These are phyloP conservation scores for Podargus strigoides DNA, from an alignment of 2,797 vertebrate species.

Conservation along the genomic window DNA sequence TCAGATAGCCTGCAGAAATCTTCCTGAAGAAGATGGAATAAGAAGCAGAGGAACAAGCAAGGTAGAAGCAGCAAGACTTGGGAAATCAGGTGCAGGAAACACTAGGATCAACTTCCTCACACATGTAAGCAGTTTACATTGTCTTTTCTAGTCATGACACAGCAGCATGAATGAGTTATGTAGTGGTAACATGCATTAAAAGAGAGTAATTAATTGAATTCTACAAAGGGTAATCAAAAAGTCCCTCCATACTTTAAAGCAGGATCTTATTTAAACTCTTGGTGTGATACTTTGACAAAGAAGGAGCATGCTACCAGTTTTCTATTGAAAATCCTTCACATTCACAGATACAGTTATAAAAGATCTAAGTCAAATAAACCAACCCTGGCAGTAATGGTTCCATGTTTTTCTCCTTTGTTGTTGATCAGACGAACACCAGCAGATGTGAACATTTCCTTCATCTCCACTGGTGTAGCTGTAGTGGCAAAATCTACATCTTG, in stretches of 20 bases:
- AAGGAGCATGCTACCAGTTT: neutral
- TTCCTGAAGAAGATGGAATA: neutral
- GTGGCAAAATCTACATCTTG: slow-evolving; percentile 97
- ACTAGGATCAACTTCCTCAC: neutral
- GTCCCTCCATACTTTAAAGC: neutral
- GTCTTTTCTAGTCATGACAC: neutral
- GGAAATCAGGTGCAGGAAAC: neutral
- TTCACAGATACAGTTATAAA: neutral
- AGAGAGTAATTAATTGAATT: neutral
- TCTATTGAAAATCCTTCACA: neutral
- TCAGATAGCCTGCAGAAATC: no score
- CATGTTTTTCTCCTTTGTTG: slow-evolving; percentile 94
- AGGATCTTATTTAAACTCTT: neutral
- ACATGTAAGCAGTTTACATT: rapidly evolving
- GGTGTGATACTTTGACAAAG: neutral
- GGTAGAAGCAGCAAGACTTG: neutral
- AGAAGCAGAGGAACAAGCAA: neutral
- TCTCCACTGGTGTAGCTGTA: slow-evolving; percentile 90
- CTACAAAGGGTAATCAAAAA: neutral
- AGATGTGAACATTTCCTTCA: slow-evolving; percentile 89
- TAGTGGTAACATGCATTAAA: neutral
- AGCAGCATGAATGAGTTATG: neutral
- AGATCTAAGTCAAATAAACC: neutral
- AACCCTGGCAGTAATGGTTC: slow-evolving; percentile 94
- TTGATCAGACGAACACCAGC: slow-evolving; percentile 93